Evolutionary conservation across 2,888 invertebrate species (phyloP).

Genomic region (Patella pellucida): DNA sequence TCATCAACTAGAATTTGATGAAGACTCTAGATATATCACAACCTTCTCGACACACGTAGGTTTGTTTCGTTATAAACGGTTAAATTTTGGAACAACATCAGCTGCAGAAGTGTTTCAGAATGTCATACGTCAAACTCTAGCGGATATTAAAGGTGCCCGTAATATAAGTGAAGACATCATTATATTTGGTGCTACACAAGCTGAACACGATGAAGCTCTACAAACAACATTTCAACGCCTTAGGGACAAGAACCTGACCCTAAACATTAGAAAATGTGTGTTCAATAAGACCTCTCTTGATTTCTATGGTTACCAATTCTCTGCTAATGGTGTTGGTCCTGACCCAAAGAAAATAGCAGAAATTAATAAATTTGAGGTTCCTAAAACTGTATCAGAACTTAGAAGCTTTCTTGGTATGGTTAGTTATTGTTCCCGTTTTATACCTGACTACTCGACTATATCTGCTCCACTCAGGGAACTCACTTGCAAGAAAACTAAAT

Average conservation of each 20-base stretch:
- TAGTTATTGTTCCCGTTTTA: slow-evolving; percentile 7
- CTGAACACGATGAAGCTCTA: slow-evolving; percentile 35
- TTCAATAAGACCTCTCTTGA: slow-evolving; percentile 27
- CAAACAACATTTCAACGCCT: slow-evolving; percentile 29
- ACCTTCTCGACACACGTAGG: slow-evolving; percentile 41
- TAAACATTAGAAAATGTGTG: slow-evolving; percentile 37
- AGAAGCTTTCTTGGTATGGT: slow-evolving; percentile 13
- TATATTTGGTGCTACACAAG: slow-evolving; percentile 35
- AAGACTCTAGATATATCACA: slow-evolving; percentile 39
- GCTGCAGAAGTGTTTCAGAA: slow-evolving; percentile 42
- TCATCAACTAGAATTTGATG: slow-evolving; percentile 44
- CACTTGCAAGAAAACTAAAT: slow-evolving; percentile 1
- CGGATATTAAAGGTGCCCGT: slow-evolving; percentile 26
- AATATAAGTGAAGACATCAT: slow-evolving; percentile 46
- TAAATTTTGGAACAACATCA: slow-evolving; percentile 40
- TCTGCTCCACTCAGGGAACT: not conserved
- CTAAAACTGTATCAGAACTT: not conserved
- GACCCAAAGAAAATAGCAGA: not conserved
- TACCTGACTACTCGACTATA: not conserved
- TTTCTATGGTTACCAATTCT: slow-evolving; percentile 10
- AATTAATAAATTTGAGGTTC: not conserved
- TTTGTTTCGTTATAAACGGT: slow-evolving; percentile 37
- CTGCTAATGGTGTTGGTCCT: not conserved
- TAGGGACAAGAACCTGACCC: slow-evolving; percentile 28
- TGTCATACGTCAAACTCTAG: slow-evolving; percentile 28